Percentiles rank a stretch among this genome's conserved stretches.
Evolutionary conservation across 2,888 invertebrate genomes (phyloP).

Genomic region (Clunio marinus): DNA sequence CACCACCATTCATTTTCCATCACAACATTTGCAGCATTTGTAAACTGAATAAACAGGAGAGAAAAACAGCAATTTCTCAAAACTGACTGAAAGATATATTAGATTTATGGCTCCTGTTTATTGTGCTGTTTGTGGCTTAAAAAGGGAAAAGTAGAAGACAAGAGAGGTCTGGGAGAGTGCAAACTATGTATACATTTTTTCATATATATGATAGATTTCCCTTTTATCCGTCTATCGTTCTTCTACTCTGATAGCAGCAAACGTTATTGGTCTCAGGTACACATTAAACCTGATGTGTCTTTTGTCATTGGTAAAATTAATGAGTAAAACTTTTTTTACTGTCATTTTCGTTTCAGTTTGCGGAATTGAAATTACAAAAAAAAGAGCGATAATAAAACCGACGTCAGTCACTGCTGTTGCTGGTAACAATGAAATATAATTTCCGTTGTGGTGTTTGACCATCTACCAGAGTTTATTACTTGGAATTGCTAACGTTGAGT

Average conservation of each 20-base stretch:
- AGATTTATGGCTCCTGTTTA: constrained; percentile 35
- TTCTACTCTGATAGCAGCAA: neutral
- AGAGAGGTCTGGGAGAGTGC: neutral
- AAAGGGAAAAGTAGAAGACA: neutral
- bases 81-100: constrained; percentile 33
- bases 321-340: constrained; percentile 17
- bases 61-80: constrained; percentile 37
- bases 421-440: constrained; percentile 5
- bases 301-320: constrained; percentile 12
- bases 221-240: neutral
- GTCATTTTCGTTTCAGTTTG: constrained; percentile 16
- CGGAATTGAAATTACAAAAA: constrained; percentile 18
- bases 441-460: constrained; percentile 9
- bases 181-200: neutral
- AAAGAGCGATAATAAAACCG: constrained; percentile 15
- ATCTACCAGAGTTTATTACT: neutral
- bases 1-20: constrained; percentile 20
- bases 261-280: constrained; percentile 9
- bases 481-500: no score
- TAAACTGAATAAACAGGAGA: constrained; percentile 13
- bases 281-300: constrained; percentile 3
- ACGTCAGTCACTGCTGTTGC: constrained; percentile 17
- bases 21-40: neutral
- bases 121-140: constrained; percentile 17
- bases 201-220: constrained; percentile 7